Evolutionary conservation across 2,888 invertebrate genomes (phyloP).

Genomic region (Athalia circularis): DNA sequence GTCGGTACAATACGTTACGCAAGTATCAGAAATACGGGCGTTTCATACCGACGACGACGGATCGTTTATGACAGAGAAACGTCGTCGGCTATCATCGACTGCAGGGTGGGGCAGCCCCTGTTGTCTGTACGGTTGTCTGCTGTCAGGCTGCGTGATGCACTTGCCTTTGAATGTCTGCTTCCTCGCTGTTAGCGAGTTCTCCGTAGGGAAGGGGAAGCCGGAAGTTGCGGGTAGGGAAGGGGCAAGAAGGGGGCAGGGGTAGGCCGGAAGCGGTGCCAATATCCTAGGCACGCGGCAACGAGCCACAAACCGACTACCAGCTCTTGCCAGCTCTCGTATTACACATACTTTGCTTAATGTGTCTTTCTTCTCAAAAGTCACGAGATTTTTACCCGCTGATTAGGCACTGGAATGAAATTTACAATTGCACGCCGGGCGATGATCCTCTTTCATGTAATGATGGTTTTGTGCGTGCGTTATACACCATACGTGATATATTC

Average conservation of each 20-base stretch:
- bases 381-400: background rate
- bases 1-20: background rate
- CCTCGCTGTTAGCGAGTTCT: conserved; percentile 28
- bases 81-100: conserved; percentile 33
- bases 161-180: conserved; percentile 43
- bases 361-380: background rate
- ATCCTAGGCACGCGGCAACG: conserved; percentile 63
- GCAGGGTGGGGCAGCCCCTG: conserved; percentile 25
- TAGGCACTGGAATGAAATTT: no score
- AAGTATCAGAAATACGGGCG: background rate
- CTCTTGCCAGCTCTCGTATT: no score
- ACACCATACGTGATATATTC: background rate
- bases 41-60: background rate
- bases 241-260: conserved; percentile 49
- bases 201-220: conserved; percentile 27
- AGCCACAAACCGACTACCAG: conserved; percentile 54
- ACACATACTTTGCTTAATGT: background rate
- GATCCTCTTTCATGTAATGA: background rate
- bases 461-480: background rate
- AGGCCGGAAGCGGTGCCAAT: conserved; percentile 70
- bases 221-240: conserved; percentile 52
- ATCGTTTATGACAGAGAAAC: conserved; percentile 19
- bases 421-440: background rate
- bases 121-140: conserved; percentile 29
- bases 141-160: conserved; percentile 23